Base-by-base conservation (phyloP, 37 sponge, comb jelly and placozoan species). In the Mnemiopsis leidyi region DNA sequence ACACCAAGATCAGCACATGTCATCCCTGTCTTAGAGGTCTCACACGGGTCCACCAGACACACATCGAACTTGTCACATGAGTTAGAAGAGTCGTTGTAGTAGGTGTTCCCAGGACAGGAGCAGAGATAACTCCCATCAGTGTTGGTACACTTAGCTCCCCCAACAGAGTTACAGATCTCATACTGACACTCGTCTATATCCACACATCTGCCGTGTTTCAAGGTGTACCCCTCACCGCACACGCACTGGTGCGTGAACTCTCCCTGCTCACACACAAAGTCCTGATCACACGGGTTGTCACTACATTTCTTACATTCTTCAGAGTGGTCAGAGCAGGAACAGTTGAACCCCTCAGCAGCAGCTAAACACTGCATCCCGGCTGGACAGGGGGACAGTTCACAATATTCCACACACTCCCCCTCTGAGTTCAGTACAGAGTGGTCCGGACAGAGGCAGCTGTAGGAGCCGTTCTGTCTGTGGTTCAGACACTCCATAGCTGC, bases 61-160 rank as follows among this genome's bases (percentile, higher is more conserved):
- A 71, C 20, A 5, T n/a, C 5, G 75, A 23, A 71, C 30, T 5
- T n/a, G n/a, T n/a, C 25, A 71, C 75, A 71, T 7, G 75, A 5
- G 75, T 71, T n/a, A 29, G 30, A n/a, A 23, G 75, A 23, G 75
- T 71, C 75, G 30, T 71, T 71, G 75, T 71, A 71, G 75, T 71
- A 71, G n/a, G 75, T 23, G 30, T 28, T 28, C 30, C 30, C 3
- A 25, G 75, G 75, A 18, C 75, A 71, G 75, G 75, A 23, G 30
- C 75, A 71, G n/a, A 23, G 30, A 25, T 71, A 28, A 5, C 75
- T 71, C 30, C 30, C 30, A 23, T 71, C 30, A 2, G 20, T n/a
- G 75, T 71, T 71, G 75, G 75, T 71, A 18, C 75, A 71, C 3
- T 29, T 25, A 71, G 75, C 75, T 29, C 75, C 75, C 5, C n/a